phyloP scores from a whole-genome alignment of 2,113 vertebrate species.

The Misgurnus mizolepis region DNA sequence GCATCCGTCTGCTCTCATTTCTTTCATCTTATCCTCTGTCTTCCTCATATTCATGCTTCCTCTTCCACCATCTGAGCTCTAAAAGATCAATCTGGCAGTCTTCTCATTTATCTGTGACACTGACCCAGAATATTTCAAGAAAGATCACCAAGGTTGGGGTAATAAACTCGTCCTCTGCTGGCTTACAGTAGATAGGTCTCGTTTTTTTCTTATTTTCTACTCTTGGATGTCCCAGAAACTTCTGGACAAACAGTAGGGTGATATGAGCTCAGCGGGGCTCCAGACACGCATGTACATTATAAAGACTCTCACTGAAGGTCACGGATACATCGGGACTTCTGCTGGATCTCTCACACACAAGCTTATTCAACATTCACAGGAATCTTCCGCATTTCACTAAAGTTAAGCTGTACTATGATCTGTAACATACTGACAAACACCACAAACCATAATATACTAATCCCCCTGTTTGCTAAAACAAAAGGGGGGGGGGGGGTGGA shows the following conservation, averaged over 20 bases:
- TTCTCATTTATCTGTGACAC: constrained; percentile 27
- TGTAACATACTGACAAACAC: no score
- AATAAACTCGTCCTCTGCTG: constrained; percentile 8
- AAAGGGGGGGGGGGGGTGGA: no score
- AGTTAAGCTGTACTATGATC: no score
- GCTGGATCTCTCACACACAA: not conserved
- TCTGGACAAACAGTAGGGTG: not conserved
- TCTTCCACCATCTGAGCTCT: not conserved
- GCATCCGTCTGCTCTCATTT: constrained; percentile 26
- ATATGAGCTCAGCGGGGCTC: not conserved
- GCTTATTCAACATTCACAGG: not conserved
- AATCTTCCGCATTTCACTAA: not conserved
- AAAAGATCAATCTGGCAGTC: constrained; percentile 26
- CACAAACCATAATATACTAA: no score
- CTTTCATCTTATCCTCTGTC: not conserved
- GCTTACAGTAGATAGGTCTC: not conserved
- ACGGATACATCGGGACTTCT: not conserved
- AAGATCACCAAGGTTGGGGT: constrained; percentile 6
- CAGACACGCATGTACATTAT: not conserved
- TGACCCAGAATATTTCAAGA: constrained; percentile 8
- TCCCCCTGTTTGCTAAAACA: no score
- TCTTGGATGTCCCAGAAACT: constrained; percentile 19
- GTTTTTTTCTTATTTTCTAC: not conserved
- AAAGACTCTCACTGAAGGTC: constrained; percentile 23
- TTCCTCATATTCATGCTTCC: constrained; percentile 15